Evolutionary conservation across 2,113 vertebrate species (phyloP), one percentile per base, ranked within the genome.

Genomic region (Carassius auratus): DNA sequence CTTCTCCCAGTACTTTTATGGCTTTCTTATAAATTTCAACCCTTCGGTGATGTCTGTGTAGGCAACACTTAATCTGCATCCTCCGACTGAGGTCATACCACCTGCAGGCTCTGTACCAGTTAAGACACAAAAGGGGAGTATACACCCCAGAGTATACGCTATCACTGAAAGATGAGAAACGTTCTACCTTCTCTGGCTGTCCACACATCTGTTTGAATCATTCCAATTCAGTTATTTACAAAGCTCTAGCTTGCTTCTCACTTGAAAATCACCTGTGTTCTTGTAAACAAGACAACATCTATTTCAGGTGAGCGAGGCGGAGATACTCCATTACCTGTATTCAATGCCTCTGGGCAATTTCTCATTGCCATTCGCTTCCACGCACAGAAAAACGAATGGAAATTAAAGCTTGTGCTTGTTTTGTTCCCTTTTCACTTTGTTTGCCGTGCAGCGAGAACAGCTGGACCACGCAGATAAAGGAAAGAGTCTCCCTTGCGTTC

Each of bases 401-500:
- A 82, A 81, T 75, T 36, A 71, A 89, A 79, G 79, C 79, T 59
- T 55, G 14, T 69, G 62, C 45, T 69, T 78, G 79, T 81, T 87
- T 89, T 89, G 88, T 89, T 88, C 68, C 42, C 42, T 38, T 52
- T 85, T 81, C 84, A 85, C 86, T 89, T 85, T 89, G 78, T 85
- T 85, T 77, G 57, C 55, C 19, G 26, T 64, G 71, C 81, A 73
- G 45, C 52, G n/a, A 57, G 48, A 75, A 30, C 83, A 85, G 84
- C 83, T 89, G 88, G 79, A 48, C 74, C 6, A 12, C 23, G 36
- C 78, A 78, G 88, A 89, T 89, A 89, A 87, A 87, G 48, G 30
- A 79, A 73, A 84, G 30, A 50, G 79, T 85, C 79, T 85, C 83
- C 82, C 83, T 74, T 57, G 71, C 42, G 55, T 30, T 68, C 21